Percentiles rank a stretch among this genome's conserved stretches.
phyloP scores from a whole-genome alignment of 1,140 invertebrate genomes.

The Sitobion miscanthi region DNA sequence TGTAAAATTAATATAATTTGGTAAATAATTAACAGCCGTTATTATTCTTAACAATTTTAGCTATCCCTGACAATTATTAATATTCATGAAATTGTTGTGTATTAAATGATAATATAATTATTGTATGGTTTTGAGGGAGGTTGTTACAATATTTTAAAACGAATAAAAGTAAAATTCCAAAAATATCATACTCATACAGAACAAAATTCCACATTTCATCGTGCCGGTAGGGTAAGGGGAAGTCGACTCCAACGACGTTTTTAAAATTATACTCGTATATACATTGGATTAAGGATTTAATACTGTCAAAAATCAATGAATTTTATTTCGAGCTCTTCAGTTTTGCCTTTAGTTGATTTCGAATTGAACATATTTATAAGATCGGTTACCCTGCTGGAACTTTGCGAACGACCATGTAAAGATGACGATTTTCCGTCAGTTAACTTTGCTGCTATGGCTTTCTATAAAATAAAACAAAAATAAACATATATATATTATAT shows the following conservation, averaged over 20 bases:
- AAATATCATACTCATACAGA: no score
- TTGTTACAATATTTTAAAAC: no score
- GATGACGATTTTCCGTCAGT: not conserved
- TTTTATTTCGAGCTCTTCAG: not conserved
- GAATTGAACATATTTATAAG: conserved; percentile 33
- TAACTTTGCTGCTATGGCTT: not conserved
- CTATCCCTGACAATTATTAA: no score
- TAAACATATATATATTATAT: not conserved
- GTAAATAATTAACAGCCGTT: no score
- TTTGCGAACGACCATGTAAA: no score
- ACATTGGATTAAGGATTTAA: not conserved
- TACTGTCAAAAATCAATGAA: not conserved
- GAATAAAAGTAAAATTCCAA: no score
- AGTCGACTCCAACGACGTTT: not conserved
- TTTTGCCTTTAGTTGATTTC: not conserved
- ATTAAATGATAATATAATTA: no score
- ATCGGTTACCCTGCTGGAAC: not conserved
- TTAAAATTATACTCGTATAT: not conserved
- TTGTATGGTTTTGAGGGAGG: no score
- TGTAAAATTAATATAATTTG: no score
- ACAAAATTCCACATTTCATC: not conserved
- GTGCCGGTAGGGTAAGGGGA: fast-evolving
- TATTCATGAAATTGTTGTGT: no score
- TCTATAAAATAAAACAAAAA: not conserved
- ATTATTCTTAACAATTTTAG: no score